These are phyloP conservation scores for Aselliscus stoliczkanus DNA, from an alignment of 2,797 vertebrate genomes.

Conservation along the genomic window DNA sequence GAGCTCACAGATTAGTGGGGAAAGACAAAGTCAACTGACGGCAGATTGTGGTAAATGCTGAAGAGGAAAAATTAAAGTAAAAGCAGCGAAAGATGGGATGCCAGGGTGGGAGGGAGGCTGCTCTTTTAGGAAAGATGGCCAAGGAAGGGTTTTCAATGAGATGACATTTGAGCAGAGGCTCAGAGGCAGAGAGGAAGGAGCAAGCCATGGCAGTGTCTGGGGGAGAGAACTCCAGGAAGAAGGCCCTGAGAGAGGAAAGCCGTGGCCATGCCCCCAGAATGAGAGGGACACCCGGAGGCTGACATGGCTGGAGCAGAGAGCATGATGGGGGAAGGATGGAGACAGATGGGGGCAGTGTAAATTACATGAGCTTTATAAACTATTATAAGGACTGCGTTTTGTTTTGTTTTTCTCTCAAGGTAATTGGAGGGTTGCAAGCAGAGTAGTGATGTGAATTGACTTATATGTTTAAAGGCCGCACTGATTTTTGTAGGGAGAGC, in stretches of 20 bases:
- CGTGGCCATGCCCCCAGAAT: neutral
- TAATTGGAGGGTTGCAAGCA: neutral
- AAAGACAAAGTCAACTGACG: neutral
- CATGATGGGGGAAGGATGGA: neutral
- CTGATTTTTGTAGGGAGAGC: neutral
- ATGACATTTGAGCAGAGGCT: neutral
- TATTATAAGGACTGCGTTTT: neutral
- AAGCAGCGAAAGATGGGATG: neutral
- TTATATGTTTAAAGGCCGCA: neutral
- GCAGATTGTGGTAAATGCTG: neutral
- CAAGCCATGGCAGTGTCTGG: neutral
- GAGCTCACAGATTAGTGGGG: neutral
- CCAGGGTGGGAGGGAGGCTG: neutral
- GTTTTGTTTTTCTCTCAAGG: neutral
- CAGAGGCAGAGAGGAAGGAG: neutral
- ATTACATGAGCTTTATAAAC: neutral
- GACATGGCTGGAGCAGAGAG: neutral
- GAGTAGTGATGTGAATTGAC: neutral
- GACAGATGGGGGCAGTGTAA: neutral
- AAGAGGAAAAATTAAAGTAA: neutral
- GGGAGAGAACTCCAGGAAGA: too few relatives aligned
- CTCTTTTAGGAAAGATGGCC: neutral
- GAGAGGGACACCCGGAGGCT: neutral
- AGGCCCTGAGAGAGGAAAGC: neutral
- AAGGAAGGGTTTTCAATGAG: neutral